Conservation (phyloP, 1,140 invertebrate species). For the Drosophila fuyamai region DNA sequence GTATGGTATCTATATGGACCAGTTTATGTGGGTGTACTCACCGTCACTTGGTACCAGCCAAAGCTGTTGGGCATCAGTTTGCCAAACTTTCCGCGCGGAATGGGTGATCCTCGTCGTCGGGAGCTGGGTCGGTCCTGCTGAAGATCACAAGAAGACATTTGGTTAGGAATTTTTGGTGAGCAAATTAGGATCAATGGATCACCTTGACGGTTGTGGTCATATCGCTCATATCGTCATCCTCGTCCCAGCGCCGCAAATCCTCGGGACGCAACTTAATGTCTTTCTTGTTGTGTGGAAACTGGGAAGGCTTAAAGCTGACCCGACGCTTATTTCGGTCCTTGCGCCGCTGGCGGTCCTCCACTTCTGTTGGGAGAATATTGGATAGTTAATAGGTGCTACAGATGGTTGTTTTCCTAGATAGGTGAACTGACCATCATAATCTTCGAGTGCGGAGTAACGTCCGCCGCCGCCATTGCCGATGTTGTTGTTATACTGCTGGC, state of each 20-base stretch:
- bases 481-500: constrained; percentile 62
- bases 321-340: constrained; percentile 74
- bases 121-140: constrained; percentile 58
- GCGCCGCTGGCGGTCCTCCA: constrained; percentile 65
- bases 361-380: constrained; percentile 6
- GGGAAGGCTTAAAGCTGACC: constrained; percentile 79
- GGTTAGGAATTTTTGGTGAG: too few relatives aligned
- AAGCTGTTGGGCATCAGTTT: constrained; percentile 63
- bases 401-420: too few relatives aligned
- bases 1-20: constrained; percentile 32
- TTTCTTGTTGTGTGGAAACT: constrained; percentile 58
- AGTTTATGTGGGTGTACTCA: constrained; percentile 52
- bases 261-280: constrained; percentile 61
- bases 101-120: constrained; percentile 57
- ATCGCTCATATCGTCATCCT: constrained; percentile 78
- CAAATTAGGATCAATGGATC: too few relatives aligned
- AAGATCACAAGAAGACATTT: neutral
- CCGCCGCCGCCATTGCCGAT: constrained; percentile 55
- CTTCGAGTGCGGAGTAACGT: constrained; percentile 65
- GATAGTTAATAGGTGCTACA: neutral
- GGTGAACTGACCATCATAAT: constrained; percentile 59
- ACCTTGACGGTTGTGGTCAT: constrained; percentile 59
- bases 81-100: constrained; percentile 72
- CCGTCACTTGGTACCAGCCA: constrained; percentile 83
- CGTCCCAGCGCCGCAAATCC: constrained; percentile 78